Evolutionary conservation across 2,797 vertebrate genomes (phyloP).

Genomic region (Anabacerthia variegaticeps): DNA sequence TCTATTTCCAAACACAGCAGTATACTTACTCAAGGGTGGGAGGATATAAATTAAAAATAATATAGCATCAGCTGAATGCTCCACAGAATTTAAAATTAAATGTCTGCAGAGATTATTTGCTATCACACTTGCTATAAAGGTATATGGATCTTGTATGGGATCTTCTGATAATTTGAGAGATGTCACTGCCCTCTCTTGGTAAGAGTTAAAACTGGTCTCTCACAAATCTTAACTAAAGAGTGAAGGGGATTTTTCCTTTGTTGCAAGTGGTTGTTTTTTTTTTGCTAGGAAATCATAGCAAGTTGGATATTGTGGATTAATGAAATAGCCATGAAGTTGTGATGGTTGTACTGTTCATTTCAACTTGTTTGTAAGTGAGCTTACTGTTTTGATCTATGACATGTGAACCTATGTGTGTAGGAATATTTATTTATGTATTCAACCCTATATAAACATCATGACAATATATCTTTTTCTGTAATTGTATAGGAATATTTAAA

Average conservation of each 20-base stretch:
- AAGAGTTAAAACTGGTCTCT: background rate
- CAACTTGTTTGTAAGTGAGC: background rate
- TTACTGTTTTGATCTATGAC: background rate
- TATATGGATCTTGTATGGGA: background rate
- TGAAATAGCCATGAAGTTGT: background rate
- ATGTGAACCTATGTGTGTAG: rapidly evolving
- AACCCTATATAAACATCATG: background rate
- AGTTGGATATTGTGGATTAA: background rate
- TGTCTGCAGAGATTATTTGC: conserved; percentile 23
- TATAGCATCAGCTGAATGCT: conserved; percentile 13
- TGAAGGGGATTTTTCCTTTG: background rate
- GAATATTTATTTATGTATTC: background rate
- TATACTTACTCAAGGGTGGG: background rate
- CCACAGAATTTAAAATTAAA: conserved; percentile 29
- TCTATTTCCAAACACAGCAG: background rate
- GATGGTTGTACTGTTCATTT: background rate
- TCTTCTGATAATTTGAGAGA: conserved; percentile 26
- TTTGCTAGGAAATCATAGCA: background rate
- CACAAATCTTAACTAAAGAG: background rate
- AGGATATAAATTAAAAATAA: conserved; percentile 48
- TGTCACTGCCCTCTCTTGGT: conserved; percentile 67
- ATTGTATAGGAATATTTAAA: rapidly evolving
- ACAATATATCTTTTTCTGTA: background rate
- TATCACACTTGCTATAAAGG: background rate
- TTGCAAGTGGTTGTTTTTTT: background rate